Evolutionary conservation across 2,888 invertebrate genomes (phyloP).

Genomic region (Tipula lateralis): DNA sequence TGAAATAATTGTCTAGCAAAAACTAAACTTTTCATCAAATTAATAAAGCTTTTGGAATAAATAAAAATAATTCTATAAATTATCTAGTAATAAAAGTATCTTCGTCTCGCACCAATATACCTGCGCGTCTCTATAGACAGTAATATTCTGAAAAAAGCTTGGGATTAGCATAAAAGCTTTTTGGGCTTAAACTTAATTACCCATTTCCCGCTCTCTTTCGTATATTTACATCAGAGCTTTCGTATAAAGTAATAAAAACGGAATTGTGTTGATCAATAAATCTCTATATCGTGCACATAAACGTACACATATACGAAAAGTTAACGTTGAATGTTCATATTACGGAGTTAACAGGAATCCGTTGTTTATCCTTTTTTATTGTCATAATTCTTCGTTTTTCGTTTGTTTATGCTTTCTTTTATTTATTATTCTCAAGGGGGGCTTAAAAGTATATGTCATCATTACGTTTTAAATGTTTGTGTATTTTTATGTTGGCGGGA

Average conservation of each 20-base stretch:
- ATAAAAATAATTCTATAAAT: not conserved
- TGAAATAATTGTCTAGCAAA: too few species aligned
- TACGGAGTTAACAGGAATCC: not conserved
- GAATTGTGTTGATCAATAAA: not conserved
- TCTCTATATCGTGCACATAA: not conserved
- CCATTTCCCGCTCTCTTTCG: not conserved
- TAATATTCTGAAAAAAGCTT: not conserved
- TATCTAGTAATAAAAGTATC: too few species aligned
- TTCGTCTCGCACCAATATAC: too few species aligned
- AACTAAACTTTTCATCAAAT: not conserved
- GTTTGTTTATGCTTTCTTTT: not conserved
- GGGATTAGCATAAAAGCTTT: not conserved
- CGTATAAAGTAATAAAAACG: not conserved
- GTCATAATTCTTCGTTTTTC: not conserved
- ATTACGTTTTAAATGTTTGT: not conserved
- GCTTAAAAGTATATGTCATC: not conserved
- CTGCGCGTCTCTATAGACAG: not conserved
- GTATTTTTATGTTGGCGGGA: not conserved
- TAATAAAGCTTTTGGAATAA: not conserved
- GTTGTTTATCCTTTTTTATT: not conserved
- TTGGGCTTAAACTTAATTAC: not conserved
- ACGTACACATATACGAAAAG: not conserved
- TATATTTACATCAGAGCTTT: not conserved
- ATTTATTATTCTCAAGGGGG: not conserved
- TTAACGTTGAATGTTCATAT: too few species aligned